Base-by-base conservation (phyloP, 2,113 vertebrate species). In the Corapipo altera region DNA sequence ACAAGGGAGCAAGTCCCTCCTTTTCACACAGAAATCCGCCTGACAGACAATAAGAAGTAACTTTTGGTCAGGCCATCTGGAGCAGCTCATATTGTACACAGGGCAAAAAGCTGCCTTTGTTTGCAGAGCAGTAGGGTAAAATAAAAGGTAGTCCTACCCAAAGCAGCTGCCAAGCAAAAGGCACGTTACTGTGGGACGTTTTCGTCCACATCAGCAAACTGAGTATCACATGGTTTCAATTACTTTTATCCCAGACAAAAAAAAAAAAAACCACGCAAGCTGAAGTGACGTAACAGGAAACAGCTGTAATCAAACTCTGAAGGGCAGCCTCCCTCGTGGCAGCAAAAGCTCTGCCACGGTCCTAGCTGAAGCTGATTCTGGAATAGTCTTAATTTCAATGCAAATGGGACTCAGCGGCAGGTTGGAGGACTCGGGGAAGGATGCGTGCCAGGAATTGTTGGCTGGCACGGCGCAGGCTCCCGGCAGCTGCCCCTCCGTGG, bases 131-230 rank as follows among this genome's bases (percentile, higher is more conserved):
- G 66, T 5, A 80, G 90, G 72, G 77, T 73, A 85, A 88, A 88
- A 93, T 81, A 90, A 94, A 95, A 93, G 69, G 81, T 66, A 95
- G 86, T 71, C 54, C 49, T 86, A 85, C 79, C 79, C 89, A 75
- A 85, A 92, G 82, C 48, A 85, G 91, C 92, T 93, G 95, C 95
- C 97, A 97, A 95, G 92, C 79, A 97, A 96, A 97, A 98, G 89
- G 80, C 74, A 86, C 65, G 9, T 71, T 95, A 88, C 90, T 93
- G 91, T 54, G 71, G 87, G 93, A 96, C 21, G 5, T 88, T 97
- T 97, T 94, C 74, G 15, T 95, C 96, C 96, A 98, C 95, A 97
- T 97, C 96, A 97, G 97, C 97, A 98, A 97, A 76, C 80, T 65
- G 54, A 86, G 12, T 46, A 88, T 97, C 97, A 98, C 95, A 96